Percentiles rank a stretch among this genome's conserved stretches.
These are phyloP conservation scores for Molorchus minor DNA, from an alignment of 2,888 invertebrate species.

Conservation along the genomic window DNA sequence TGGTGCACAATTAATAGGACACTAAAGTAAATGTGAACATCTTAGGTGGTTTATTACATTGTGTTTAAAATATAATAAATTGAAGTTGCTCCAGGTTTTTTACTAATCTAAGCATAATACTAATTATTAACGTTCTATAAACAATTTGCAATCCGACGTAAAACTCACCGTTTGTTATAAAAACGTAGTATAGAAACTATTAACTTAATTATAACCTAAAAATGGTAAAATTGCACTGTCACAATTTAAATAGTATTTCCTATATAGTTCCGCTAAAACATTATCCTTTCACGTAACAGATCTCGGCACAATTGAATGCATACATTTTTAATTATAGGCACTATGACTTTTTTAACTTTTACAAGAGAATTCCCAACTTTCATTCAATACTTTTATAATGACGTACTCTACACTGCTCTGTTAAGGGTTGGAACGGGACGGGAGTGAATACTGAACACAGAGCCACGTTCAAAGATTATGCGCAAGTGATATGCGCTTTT, in stretches of 20 bases:
- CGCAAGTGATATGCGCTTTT: conserved; percentile 27
- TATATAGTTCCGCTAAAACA: conserved; percentile 1
- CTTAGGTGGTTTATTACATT: too few relatives aligned
- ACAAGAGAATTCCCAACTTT: conserved; percentile 14
- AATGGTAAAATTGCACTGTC: conserved; percentile 37
- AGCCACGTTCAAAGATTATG: conserved; percentile 30
- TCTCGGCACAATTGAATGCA: conserved; percentile 16
- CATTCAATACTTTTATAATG: conserved; percentile 8
- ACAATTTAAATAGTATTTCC: conserved; percentile 23
- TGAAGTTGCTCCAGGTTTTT: neutral
- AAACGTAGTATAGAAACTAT: conserved; percentile 34
- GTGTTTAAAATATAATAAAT: too few relatives aligned
- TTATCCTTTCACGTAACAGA: conserved; percentile 17
- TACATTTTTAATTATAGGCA: conserved; percentile 25
- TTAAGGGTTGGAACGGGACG: conserved; percentile 21
- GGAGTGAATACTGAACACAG: neutral
- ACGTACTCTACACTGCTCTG: conserved; percentile 15
- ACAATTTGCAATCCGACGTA: neutral
- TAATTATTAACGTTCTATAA: neutral
- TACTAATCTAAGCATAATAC: neutral
- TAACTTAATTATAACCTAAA: conserved; percentile 41
- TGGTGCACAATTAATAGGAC: too few relatives aligned
- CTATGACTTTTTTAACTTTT: neutral
- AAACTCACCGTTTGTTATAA: conserved; percentile 34
- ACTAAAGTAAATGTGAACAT: too few relatives aligned